Base-by-base conservation (phyloP, 2,888 invertebrate genomes). In the Cylloceria caligata region DNA sequence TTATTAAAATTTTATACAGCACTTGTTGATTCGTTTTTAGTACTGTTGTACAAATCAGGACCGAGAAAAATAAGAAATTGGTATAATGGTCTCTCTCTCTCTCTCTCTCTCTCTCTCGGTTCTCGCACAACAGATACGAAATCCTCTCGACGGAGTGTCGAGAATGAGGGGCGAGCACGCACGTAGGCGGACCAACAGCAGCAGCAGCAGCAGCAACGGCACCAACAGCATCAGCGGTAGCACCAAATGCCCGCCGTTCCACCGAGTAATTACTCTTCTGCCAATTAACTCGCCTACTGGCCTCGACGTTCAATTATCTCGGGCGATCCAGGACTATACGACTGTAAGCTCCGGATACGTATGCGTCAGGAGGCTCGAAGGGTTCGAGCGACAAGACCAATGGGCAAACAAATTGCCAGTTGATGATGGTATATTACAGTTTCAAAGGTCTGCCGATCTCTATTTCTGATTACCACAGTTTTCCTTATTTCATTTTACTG, bases 201-300 rank as follows among this genome's bases (percentile, higher is more conserved):
- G 67, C 39, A 74, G 55, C 69, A 57, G 42, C 80, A 72, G 67
- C 80, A 57, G 49, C 68, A 49, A 39, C 52, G 34, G 62, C 39
- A 74, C 36, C 75, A 72, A 19, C 76, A 45, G 74, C 42, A 75
- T 67, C 77, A 77, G 52, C 81, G 77, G 62, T 71, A 81, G 77
- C 68, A 62, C 77, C 77, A 68, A 81, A 81, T 81, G 67, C 81
- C 72, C 73, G 62, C 73, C 79, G 78, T 79, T 78, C 75, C 71
- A 75, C 57, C 80, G 76, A 83, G 65, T 83, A 84, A 85, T 85
- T 85, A 84, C 83, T 80, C 84, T 81, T 80, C 73, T 83, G 83
- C 83, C 84, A 85, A 85, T 85, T 84, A 84, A 84, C 84, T 82
- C 78, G 73, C 62, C 69, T 65, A 75, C 80, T 73, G 81, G 79